Conservation (phyloP, 2,797 vertebrate species). For the Anolis apletophallus region DNA sequence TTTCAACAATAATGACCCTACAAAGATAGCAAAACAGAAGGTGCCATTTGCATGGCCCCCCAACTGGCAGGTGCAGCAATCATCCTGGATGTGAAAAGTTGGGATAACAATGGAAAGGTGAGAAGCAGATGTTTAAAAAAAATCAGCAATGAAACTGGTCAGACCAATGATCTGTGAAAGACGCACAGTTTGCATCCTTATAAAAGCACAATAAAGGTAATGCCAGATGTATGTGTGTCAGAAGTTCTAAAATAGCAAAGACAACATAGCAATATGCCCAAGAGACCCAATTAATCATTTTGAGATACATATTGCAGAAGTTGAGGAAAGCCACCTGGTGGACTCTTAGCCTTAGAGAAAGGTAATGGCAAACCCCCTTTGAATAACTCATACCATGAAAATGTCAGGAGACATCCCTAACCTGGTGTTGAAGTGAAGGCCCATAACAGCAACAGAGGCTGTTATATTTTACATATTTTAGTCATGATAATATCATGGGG, state of each 20-base stretch:
- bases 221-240: neutral
- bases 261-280: neutral
- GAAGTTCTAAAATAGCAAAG: neutral
- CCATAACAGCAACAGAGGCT: too few relatives aligned
- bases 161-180: neutral
- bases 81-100: fast-evolving
- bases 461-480: too few relatives aligned
- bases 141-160: neutral
- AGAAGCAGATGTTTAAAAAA: neutral
- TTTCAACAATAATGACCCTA: conserved; percentile 53
- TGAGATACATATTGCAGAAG: neutral
- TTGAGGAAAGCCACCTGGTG: too few relatives aligned
- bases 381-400: too few relatives aligned
- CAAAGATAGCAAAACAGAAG: conserved; percentile 23
- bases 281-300: neutral
- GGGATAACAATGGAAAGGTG: neutral
- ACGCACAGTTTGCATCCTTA: neutral
- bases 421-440: too few relatives aligned
- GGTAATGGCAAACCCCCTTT: too few relatives aligned
- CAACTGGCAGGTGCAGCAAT: conserved; percentile 42
- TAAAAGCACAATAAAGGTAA: neutral
- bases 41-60: conserved; percentile 50
- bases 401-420: too few relatives aligned
- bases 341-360: too few relatives aligned
- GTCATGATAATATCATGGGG: too few relatives aligned